Conservation (phyloP, 2,113 vertebrate species). For the Anthoscopus minutus region DNA sequence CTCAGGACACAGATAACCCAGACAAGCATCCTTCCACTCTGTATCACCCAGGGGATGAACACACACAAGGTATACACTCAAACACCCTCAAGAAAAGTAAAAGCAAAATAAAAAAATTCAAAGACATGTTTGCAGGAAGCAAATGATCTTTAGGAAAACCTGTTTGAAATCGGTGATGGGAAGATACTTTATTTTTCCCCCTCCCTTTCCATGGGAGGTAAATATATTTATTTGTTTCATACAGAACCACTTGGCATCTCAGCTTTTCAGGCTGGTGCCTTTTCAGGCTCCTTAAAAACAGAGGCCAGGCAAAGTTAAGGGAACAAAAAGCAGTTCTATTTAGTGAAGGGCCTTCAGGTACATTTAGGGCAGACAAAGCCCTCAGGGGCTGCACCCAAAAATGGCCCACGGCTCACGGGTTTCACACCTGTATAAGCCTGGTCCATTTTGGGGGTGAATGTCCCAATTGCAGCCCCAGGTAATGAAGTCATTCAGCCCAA, state of each 20-base stretch:
- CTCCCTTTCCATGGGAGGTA: neutral
- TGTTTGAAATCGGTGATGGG: neutral
- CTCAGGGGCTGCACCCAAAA: neutral
- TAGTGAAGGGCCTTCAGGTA: neutral
- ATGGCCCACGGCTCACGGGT: accelerated
- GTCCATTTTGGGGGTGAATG: neutral
- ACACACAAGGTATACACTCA: accelerated
- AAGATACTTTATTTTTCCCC: accelerated
- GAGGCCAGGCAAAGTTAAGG: too few relatives aligned
- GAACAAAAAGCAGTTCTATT: neutral
- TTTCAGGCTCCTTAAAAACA: neutral
- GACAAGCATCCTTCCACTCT: neutral
- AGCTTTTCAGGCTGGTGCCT: neutral
- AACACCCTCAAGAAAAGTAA: neutral
- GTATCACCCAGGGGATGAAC: neutral
- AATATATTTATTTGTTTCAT: neutral
- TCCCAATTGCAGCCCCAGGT: neutral
- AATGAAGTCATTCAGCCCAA: neutral
- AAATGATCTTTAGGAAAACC: neutral
- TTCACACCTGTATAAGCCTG: neutral
- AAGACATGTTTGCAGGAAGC: neutral
- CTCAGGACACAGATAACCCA: neutral
- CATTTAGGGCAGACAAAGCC: accelerated
- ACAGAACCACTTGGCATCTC: neutral
- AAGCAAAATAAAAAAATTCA: neutral